Conservation (phyloP, 92 coral and sea anemone species). For the Palythoa grandiflora region DNA sequence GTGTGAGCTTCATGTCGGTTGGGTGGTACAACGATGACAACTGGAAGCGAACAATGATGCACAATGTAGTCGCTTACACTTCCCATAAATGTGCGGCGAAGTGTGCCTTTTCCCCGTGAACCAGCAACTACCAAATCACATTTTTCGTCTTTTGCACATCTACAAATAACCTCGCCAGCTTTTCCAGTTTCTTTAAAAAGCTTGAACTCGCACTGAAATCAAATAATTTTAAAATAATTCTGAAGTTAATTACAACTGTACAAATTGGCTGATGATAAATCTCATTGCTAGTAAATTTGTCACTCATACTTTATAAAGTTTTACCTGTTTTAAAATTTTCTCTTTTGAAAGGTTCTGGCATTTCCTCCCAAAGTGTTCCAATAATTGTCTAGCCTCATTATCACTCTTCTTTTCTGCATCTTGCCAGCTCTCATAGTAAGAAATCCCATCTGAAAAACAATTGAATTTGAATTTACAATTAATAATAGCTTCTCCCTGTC, state of each 20-base stretch:
- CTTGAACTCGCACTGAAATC: constrained; percentile 73
- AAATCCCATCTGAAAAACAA: constrained; percentile 63
- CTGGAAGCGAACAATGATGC: no score
- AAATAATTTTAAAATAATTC: background rate
- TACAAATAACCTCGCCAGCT: constrained; percentile 85
- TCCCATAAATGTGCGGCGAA: constrained; percentile 84
- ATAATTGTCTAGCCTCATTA: constrained; percentile 39
- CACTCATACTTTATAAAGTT: no score
- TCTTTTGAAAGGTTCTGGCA: constrained; percentile 17
- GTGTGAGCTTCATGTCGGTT: background rate
- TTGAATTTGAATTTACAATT: background rate
- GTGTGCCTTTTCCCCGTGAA: constrained; percentile 79
- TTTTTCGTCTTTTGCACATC: constrained; percentile 69
- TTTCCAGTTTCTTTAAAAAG: constrained; percentile 78
- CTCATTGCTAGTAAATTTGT: no score
- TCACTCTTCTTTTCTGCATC: constrained; percentile 32
- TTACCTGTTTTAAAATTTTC: background rate
- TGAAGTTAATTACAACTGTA: no score
- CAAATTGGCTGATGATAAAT: no score
- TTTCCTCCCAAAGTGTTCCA: constrained; percentile 46
- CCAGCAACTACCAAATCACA: constrained; percentile 73
- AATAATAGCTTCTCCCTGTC: background rate
- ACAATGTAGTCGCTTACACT: constrained; percentile 86
- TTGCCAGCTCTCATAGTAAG: constrained; percentile 61
- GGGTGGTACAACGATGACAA: no score